Conservation (phyloP, 2,797 vertebrate species). For the Squalus acanthias region DNA sequence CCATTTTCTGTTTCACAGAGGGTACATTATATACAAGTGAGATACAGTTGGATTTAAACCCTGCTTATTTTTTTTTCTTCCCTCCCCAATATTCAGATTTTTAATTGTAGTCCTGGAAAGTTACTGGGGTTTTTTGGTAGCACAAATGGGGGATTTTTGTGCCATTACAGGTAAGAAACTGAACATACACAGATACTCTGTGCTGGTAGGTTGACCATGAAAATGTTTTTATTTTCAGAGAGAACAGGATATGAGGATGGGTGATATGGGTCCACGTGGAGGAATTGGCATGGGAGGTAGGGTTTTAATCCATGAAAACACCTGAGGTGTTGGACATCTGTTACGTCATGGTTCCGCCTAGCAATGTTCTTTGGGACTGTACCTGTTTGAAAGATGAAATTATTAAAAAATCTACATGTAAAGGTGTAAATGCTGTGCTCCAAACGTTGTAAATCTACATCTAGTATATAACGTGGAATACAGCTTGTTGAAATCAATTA, state of each 20-base stretch:
- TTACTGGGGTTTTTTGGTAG: neutral
- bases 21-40: neutral
- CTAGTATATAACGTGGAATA: neutral
- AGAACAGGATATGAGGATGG: conserved; percentile 99
- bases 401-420: neutral
- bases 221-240: conserved; percentile 94
- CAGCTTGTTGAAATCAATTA: neutral
- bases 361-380: conserved; percentile 64
- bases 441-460: neutral
- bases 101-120: neutral
- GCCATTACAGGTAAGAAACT: conserved; percentile 15
- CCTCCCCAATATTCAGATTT: neutral
- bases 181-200: conserved; percentile 13
- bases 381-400: conserved; percentile 53
- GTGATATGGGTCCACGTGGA: conserved; percentile 97
- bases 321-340: conserved; percentile 51
- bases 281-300: conserved; percentile 97
- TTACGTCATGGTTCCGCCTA: conserved; percentile 37
- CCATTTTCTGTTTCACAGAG: neutral
- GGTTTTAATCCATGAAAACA: conserved; percentile 64
- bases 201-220: conserved; percentile 66
- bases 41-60: neutral
- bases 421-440: neutral
- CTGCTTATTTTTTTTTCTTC: neutral
- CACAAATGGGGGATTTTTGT: neutral